Evolutionary conservation across 2,888 invertebrate genomes (phyloP).

Genomic region (Melieria crassipennis): DNA sequence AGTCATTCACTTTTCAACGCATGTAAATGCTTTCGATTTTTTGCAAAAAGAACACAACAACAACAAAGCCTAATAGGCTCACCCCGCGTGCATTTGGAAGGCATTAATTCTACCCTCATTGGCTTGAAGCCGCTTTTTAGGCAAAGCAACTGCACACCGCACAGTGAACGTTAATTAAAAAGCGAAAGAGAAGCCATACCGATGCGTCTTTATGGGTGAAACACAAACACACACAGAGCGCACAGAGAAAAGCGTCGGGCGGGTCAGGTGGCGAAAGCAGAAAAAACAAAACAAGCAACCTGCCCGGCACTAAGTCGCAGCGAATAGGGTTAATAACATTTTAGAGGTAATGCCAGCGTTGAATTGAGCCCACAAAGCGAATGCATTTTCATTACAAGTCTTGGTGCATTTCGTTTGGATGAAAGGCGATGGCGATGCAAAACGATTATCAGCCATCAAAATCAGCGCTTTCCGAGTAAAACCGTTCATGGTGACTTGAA

Average conservation of each 20-base stretch:
- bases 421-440: too few species aligned
- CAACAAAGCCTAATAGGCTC: not conserved
- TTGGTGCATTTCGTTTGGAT: too few species aligned
- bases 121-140: constrained; percentile 5
- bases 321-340: constrained; percentile 1
- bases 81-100: constrained; percentile 1
- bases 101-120: constrained; percentile 34
- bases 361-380: too few species aligned
- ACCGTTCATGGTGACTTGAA: constrained; percentile 9
- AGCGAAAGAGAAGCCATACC: not conserved
- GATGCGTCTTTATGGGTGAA: too few species aligned
- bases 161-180: not conserved
- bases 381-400: too few species aligned
- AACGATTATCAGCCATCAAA: too few species aligned
- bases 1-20: not conserved
- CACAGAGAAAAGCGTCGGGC: not conserved
- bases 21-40: not conserved
- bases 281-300: not conserved
- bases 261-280: not conserved
- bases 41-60: not conserved
- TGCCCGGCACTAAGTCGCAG: not conserved
- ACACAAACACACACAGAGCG: not conserved
- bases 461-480: not conserved
- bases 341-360: not conserved
- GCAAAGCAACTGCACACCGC: not conserved